Conservation (phyloP, 2,797 vertebrate genomes). For the Lophius americanus region DNA sequence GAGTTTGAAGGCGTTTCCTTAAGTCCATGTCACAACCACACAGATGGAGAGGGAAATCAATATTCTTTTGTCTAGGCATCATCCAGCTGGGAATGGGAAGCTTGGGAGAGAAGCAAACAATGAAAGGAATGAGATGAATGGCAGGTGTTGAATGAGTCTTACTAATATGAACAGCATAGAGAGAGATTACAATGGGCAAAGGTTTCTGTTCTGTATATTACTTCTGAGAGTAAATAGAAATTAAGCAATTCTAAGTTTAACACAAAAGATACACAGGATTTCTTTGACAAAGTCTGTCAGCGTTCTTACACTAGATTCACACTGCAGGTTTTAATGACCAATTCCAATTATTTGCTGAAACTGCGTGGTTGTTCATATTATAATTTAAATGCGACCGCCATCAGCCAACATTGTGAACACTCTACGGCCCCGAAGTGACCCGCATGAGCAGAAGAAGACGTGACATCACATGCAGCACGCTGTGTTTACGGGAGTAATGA, state of each 20-base stretch:
- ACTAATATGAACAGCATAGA: slow-evolving; percentile 26
- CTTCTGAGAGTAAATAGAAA: background rate
- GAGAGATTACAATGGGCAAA: slow-evolving; percentile 12
- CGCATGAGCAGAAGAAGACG: no score
- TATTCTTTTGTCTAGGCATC: slow-evolving; percentile 57
- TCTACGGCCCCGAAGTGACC: no score
- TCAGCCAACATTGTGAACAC: no score
- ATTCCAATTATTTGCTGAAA: no score
- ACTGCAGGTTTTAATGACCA: no score
- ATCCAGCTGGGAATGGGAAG: slow-evolving; percentile 58
- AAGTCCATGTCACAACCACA: slow-evolving; percentile 41
- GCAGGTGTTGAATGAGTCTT: slow-evolving; percentile 47
- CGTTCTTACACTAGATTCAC: no score
- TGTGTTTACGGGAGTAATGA: no score
- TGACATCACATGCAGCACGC: no score
- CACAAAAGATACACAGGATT: no score
- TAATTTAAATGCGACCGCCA: no score
- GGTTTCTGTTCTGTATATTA: background rate
- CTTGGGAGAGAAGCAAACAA: slow-evolving; percentile 62
- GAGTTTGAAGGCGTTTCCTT: slow-evolving; percentile 19
- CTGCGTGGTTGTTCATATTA: no score
- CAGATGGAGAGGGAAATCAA: slow-evolving; percentile 64
- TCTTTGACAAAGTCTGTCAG: no score
- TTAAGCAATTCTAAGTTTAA: background rate
- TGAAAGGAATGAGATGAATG: slow-evolving; percentile 54